Percentiles rank a stretch among this genome's conserved stretches.
These are phyloP conservation scores for Mythimna albipuncta DNA, from an alignment of 2,888 invertebrate genomes.

Conservation along the genomic window DNA sequence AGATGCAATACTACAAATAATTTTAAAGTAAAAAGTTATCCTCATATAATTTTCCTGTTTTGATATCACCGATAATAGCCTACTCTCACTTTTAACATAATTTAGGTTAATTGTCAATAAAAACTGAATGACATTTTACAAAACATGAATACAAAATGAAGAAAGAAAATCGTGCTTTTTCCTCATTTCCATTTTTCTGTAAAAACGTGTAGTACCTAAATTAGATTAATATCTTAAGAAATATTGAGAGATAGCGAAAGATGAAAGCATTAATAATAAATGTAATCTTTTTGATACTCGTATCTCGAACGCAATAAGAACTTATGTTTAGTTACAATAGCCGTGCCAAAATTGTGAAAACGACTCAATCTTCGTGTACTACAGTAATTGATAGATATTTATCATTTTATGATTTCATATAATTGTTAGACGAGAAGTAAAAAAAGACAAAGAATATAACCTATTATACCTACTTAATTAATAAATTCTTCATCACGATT, in stretches of 20 bases:
- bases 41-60: no score
- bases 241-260: constrained; percentile 6
- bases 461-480: background rate
- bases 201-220: background rate
- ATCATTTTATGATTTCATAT: background rate
- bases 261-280: constrained; percentile 32
- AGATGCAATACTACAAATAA: no score
- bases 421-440: background rate
- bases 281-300: constrained; percentile 29
- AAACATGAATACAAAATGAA: constrained; percentile 5
- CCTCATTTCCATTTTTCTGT: constrained; percentile 9
- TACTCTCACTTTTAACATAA: constrained; percentile 17
- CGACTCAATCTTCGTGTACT: background rate
- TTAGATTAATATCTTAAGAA: constrained; percentile 5
- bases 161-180: constrained; percentile 14
- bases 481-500: background rate
- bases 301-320: constrained; percentile 17
- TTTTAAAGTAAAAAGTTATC: no score
- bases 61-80: background rate
- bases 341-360: constrained; percentile 24
- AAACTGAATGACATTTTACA: constrained; percentile 15
- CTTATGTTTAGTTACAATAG: constrained; percentile 8
- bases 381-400: constrained; percentile 18
- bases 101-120: constrained; percentile 3
- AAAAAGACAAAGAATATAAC: background rate